Percentiles rank a stretch among this genome's conserved stretches.
phyloP scores from a whole-genome alignment of 92 coral and sea anemone species.

The Palythoa grandis region DNA sequence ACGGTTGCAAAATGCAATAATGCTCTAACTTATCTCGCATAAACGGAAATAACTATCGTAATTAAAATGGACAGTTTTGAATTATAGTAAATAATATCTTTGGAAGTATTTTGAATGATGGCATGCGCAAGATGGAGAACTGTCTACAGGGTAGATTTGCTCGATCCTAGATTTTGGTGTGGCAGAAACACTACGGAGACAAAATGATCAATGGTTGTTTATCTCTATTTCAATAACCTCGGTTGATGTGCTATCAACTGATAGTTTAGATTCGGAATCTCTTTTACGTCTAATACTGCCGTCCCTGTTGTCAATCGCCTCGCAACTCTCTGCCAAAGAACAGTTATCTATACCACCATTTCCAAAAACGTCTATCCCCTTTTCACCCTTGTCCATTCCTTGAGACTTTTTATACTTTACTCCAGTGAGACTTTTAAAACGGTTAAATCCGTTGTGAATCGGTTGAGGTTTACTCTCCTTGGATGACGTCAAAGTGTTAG shows the following conservation, averaged over 20 bases:
- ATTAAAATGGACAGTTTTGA: too few relatives aligned
- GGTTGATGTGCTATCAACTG: slow-evolving; percentile 1
- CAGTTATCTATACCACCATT: background rate
- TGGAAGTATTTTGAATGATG: too few relatives aligned
- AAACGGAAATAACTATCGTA: too few relatives aligned
- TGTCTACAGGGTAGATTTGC: too few relatives aligned
- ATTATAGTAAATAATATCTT: background rate
- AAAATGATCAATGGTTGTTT: background rate
- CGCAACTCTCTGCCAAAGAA: background rate
- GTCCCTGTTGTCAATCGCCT: background rate
- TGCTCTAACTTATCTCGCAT: too few relatives aligned
- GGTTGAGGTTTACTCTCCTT: background rate
- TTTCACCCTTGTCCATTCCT: background rate
- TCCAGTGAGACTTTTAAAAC: background rate
- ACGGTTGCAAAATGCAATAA: too few relatives aligned
- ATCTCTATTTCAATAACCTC: slow-evolving; percentile 11
- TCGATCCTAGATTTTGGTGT: too few relatives aligned
- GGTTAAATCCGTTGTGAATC: background rate
- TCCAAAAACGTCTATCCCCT: background rate
- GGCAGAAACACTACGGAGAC: too few relatives aligned
- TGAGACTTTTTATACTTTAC: background rate
- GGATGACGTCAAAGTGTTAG: background rate
- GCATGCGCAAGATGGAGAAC: too few relatives aligned
- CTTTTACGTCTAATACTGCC: background rate
- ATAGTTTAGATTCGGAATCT: slow-evolving; percentile 4